Evolutionary conservation across 2,113 vertebrate species (phyloP), one percentile per base, ranked within the genome.

Genomic region (Gambusia affinis): DNA sequence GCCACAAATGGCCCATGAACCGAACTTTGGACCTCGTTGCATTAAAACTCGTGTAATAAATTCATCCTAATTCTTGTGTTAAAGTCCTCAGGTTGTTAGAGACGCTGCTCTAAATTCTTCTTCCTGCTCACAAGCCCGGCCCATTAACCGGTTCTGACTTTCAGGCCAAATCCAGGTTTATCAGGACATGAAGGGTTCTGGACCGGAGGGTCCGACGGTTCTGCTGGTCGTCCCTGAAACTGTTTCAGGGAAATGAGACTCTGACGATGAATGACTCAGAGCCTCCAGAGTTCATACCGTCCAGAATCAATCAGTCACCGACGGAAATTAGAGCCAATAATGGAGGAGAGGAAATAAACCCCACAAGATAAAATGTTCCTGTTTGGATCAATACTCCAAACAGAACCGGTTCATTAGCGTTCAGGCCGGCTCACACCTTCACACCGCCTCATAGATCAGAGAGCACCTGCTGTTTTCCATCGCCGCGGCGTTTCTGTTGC

Each of bases 331-430:
- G 51, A 71, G 39, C 22, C 64, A 70, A 57, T 22, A 54, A 27
- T 10, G 30, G 24, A 64, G 64, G 27, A 24, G 17, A 24, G 37
- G 63, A 54, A 65, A 67, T 33, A 29, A 64, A 42, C 12, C 44
- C 44, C 73, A 82, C 65, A 29, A 67, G 44, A 62, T 67, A 31
- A 81, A 29, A 14, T 39, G 42, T 60, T 70, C 61, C 70, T 70
- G 4, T 19, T 61, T 39, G 8, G 22, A 28, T 87, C 88, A 4
- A 85, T 84, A 54, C 5, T 37, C 12, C 24, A 62, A 81, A 83
- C n/a, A 78, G 83, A 81, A 64, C n/a, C 22, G 72, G 62, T 80
- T 85, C 76, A 89, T 86, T 84, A 80, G 78, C 28, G 83, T 57
- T 78, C 71, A 27, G 35, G 63, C 64, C 35, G 27, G 72, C 24